A percentile compares a stretch with the other conserved stretches of the same genome.
Conservation (phyloP, 2,888 invertebrate species). For the Caprella mutica region DNA sequence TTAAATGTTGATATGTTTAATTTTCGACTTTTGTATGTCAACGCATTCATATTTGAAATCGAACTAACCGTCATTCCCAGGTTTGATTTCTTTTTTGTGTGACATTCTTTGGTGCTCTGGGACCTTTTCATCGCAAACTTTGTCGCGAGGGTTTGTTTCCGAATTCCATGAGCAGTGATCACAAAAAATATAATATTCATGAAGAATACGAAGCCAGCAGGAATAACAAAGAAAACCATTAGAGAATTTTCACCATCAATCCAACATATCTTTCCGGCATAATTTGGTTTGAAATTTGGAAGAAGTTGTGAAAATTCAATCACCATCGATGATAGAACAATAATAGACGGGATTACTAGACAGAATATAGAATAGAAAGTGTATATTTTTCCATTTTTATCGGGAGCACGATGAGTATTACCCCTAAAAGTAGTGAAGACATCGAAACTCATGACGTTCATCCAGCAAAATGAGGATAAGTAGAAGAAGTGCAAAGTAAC, state of each 20-base stretch:
- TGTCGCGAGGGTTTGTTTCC: constrained; percentile 25
- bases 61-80: constrained; percentile 11
- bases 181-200: constrained; percentile 41
- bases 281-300: constrained; percentile 32
- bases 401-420: constrained; percentile 17
- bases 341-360: constrained; percentile 40
- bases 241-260: constrained; percentile 39
- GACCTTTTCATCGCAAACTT: constrained; percentile 26
- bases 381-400: constrained; percentile 20
- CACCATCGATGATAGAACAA: constrained; percentile 36
- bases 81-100: constrained; percentile 20
- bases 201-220: constrained; percentile 39
- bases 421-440: constrained; percentile 42
- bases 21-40: too few species aligned
- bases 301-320: constrained; percentile 33
- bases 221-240: constrained; percentile 41
- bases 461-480: constrained; percentile 44
- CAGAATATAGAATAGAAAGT: constrained; percentile 40
- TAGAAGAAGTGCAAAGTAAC: constrained; percentile 41
- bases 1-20: too few species aligned
- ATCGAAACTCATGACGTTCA: constrained; percentile 44
- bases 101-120: constrained; percentile 19
- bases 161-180: constrained; percentile 38
- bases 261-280: constrained; percentile 40
- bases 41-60: too few species aligned